Conservation (phyloP, 2,797 vertebrate species). For the Aselliscus stoliczkanus region DNA sequence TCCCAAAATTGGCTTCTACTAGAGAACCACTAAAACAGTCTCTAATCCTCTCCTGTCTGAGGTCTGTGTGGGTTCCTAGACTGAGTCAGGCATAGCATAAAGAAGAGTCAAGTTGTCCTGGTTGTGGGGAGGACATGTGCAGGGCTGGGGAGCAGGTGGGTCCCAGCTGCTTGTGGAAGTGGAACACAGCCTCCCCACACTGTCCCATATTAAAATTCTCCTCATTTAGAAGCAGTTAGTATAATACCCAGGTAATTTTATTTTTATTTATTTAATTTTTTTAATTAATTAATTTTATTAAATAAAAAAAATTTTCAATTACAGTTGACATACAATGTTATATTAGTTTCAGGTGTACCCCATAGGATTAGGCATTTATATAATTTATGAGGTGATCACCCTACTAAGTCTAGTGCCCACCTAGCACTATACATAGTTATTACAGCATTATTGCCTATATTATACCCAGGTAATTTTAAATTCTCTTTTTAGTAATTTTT, state of each 20-base stretch:
- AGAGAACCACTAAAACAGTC: not conserved
- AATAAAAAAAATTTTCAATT: too few relatives aligned
- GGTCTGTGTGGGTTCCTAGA: too few relatives aligned
- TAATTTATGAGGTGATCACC: too few relatives aligned
- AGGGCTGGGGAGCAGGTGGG: rapidly evolving
- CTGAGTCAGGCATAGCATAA: not conserved
- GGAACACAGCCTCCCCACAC: not conserved
- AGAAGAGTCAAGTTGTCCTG: not conserved
- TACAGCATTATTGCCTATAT: too few relatives aligned
- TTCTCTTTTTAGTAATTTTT: not conserved
- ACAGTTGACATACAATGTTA: too few relatives aligned
- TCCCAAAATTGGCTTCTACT: not conserved
- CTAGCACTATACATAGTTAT: too few relatives aligned
- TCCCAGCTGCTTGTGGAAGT: not conserved
- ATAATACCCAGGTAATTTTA: not conserved
- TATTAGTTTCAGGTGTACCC: too few relatives aligned
- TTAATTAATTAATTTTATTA: too few relatives aligned
- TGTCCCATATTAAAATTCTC: not conserved
- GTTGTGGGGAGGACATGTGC: too few relatives aligned
- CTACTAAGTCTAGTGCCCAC: too few relatives aligned
- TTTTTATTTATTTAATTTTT: too few relatives aligned
- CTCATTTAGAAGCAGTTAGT: not conserved
- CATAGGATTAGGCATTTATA: too few relatives aligned
- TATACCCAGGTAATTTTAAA: not conserved
- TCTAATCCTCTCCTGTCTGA: not conserved